Base-by-base conservation (phyloP, 2,888 invertebrate species). In the Ochropleura plecta region DNA sequence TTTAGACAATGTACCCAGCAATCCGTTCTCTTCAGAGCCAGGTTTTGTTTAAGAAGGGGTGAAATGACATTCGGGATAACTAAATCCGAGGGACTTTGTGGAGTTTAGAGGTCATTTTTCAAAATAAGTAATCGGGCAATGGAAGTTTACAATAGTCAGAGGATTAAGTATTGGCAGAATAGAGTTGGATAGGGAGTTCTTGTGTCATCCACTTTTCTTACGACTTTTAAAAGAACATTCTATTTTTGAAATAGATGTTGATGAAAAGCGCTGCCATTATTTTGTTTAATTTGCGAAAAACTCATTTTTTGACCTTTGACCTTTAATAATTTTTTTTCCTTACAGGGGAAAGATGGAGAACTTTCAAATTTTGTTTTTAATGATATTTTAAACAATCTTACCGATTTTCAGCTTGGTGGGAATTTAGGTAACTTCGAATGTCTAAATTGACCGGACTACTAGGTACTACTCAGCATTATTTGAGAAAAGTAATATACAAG, bases 21-120 rank as follows among this genome's bases (percentile, higher is more conserved):
- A 94, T 96, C 94, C 95, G 93, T 94, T 92, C 92, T 92, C 91
- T 94, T 95, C 94, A 94, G 92, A 93, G 91, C 90, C 95, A 96
- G 95, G 93, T 95, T 93, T 93, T 93, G 92, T 92, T 93, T 90
- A 92, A 93, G 92, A 94, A 93, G 94, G 96, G 96, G 93, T 94
- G 94, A 94, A 95, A 95, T 95, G 94, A 94, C 95, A 93, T 95
- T 95, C 89, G 90, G 94, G 93, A 94, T 94, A 91, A 91, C 92
- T 92, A 93, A 94, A 93, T 93, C 94, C 92, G 87, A 82, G 85
- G 92, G 91, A 91, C 86, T 88, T 82, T 60, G 77, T 77, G 79
- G 86, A 86, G 89, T 90, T 92, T 91, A 85, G 84, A 92, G 93
- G 92, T 95, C 93, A 96, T 96, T 96, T 96, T 95, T 96, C 95